Base-by-base conservation (phyloP, 1,140 invertebrate genomes). In the Drosophila burlai region DNA sequence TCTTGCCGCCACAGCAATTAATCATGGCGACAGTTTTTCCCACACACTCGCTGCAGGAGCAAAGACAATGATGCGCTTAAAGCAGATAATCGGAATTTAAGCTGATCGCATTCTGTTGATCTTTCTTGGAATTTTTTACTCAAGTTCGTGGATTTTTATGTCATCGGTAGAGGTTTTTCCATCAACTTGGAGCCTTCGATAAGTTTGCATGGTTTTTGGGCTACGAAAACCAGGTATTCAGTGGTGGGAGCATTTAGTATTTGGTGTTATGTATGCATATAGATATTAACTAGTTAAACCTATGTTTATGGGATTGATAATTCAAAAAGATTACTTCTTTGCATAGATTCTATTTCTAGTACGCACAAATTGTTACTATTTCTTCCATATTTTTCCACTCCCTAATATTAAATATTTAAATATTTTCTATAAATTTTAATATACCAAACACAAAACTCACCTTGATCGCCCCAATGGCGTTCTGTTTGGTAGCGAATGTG, bases 401-500 rank as follows among this genome's bases (percentile, higher is more conserved):
- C 8, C 18, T 16, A 3, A 47, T 24, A 46, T 46, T 46, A 18
- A 46, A 13, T 21, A 21, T 21, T 2, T 2, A 5, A 21, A 21
- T 21, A 45, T 45, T 45, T 45, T 21, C 10, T 21, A 2, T 13
- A 43, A 18, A 21, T 6, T 21, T 2, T 6, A 21, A 11, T 45
- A 13, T 5, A 21, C 4, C 4, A 15, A 24, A 15, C 21, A 7
- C 7, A 21, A 47, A 31, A 84, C 76, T 90, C 81, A 95, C 94
- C 94, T 99, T 99, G 93, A 99, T 99, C 77, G 98, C 98, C 94
- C 97, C 97, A 83, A 98, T 97, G 81, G 99, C 99, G 93, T 97
- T 97, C 94, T 99, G 97, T 94, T 99, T 98, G 83, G 97, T 98
- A 79, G 97, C 96, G 95, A 97, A 99, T 80, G 99, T 99, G 78